Evolutionary conservation across 2,888 invertebrate species (phyloP).

Genomic region (Rhaphigaster nebulosa): DNA sequence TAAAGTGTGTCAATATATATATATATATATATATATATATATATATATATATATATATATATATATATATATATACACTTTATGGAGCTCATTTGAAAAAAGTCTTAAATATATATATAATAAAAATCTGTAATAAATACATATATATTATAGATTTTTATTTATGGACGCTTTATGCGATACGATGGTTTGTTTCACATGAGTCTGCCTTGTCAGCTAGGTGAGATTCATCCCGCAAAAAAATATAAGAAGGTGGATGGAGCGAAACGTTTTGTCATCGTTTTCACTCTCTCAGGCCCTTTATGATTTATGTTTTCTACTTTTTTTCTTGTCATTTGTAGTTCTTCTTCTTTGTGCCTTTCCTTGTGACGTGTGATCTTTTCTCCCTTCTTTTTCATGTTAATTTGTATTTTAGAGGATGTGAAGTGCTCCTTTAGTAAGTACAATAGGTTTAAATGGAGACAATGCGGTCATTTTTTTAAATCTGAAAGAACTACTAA

Average conservation of each 20-base stretch:
- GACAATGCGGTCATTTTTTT: no score
- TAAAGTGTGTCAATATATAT: no score
- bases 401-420: neutral
- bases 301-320: slow-evolving; percentile 20
- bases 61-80: neutral
- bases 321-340: neutral
- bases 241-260: slow-evolving; percentile 10
- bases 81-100: no score
- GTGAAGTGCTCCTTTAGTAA: neutral
- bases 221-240: neutral
- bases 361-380: neutral
- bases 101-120: no score
- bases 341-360: neutral
- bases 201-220: neutral
- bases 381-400: neutral
- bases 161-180: neutral
- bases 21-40: no score
- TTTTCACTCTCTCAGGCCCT: neutral
- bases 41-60: no score
- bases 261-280: slow-evolving; percentile 29
- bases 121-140: no score
- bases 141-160: no score
- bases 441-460: neutral
- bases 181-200: neutral
- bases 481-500: no score